Conservation (phyloP, 2,113 vertebrate genomes). For the Axis porcinus region DNA sequence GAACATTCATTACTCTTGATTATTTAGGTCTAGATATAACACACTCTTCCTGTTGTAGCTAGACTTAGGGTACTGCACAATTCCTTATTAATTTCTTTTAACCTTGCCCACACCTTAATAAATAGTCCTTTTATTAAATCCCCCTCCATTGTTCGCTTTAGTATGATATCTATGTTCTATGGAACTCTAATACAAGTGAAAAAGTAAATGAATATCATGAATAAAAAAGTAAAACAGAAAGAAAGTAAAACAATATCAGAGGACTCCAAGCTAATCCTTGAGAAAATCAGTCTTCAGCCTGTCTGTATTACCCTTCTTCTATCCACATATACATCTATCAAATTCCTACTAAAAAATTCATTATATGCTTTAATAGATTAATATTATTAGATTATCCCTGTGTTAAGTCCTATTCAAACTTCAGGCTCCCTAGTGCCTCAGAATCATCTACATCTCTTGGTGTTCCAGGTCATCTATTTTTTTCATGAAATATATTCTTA, state of each 20-base stretch:
- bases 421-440: not conserved
- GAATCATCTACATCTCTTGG: not conserved
- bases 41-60: not conserved
- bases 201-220: not conserved
- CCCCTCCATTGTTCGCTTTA: not conserved
- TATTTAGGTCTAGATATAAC: not conserved
- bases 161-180: not conserved
- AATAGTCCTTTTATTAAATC: not conserved
- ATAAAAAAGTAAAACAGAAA: not conserved
- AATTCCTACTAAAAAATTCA: not conserved
- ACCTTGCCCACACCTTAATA: not conserved
- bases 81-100: not conserved
- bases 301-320: not conserved
- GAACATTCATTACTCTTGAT: not conserved
- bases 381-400: not conserved
- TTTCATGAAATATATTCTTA: not conserved
- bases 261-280: not conserved
- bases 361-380: not conserved
- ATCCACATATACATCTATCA: too few relatives aligned
- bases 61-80: not conserved
- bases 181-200: not conserved
- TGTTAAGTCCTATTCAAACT: not conserved
- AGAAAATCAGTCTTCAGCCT: not conserved
- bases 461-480: not conserved
- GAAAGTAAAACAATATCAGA: not conserved